Percentiles rank a stretch among this genome's conserved stretches.
Evolutionary conservation across 1,140 invertebrate genomes (phyloP).

Genomic region (Drosophila nigromelanica): DNA sequence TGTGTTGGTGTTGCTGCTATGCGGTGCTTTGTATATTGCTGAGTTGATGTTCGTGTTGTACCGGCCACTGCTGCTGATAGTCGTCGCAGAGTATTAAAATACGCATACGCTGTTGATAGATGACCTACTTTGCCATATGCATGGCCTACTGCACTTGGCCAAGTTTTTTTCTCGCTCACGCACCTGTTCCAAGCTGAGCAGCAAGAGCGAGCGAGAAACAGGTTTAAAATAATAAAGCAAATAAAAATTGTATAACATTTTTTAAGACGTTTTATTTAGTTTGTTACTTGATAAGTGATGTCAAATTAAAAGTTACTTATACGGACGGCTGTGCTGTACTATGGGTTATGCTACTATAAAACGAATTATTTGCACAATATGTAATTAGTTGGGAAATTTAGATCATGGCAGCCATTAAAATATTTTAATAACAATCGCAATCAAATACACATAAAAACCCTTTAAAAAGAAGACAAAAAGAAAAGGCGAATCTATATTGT

Average conservation of each 20-base stretch:
- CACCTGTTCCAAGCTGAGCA: constrained; percentile 34
- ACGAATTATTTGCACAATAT: constrained; percentile 65
- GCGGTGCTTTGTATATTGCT: too few relatives aligned
- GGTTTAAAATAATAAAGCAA: constrained; percentile 26
- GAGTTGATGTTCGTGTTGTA: constrained; percentile 15
- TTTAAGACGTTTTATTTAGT: constrained; percentile 30
- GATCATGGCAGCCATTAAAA: constrained; percentile 74
- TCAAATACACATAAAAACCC: constrained; percentile 16
- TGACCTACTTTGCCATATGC: constrained; percentile 83
- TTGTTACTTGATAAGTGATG: constrained; percentile 48
- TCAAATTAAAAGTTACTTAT: constrained; percentile 50
- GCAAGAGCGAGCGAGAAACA: constrained; percentile 29
- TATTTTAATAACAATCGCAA: constrained; percentile 64
- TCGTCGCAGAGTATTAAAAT: constrained; percentile 36
- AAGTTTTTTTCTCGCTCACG: constrained; percentile 77
- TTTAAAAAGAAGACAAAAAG: neutral
- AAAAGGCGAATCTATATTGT: too few relatives aligned
- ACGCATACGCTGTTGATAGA: constrained; percentile 63
- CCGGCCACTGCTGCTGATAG: constrained; percentile 53
- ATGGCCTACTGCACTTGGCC: constrained; percentile 83
- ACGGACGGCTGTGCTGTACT: constrained; percentile 34
- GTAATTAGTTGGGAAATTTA: constrained; percentile 68
- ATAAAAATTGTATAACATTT: constrained; percentile 30
- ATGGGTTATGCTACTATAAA: constrained; percentile 28
- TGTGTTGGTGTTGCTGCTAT: constrained; percentile 13